These are phyloP conservation scores for Xylocampa areola DNA, from an alignment of 2,888 invertebrate species.

Conservation along the genomic window DNA sequence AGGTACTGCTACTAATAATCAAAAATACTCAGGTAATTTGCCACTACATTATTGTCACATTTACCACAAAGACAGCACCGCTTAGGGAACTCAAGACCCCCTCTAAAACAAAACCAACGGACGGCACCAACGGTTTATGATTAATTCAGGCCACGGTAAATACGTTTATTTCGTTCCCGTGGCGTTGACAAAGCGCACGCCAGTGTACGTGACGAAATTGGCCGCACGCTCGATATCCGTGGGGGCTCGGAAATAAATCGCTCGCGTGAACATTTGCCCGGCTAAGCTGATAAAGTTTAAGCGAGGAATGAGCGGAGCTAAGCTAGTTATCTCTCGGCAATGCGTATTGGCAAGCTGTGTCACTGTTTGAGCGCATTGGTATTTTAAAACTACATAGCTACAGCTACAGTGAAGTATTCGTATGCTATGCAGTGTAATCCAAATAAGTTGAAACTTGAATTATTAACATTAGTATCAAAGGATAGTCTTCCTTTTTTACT, in stretches of 20 bases:
- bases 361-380: too few relatives aligned
- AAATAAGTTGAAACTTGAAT: too few relatives aligned
- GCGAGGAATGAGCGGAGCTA: conserved; percentile 34
- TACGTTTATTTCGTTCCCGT: conserved; percentile 62
- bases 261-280: conserved; percentile 50
- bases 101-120: conserved; percentile 42
- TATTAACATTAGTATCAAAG: too few relatives aligned
- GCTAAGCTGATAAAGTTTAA: conserved; percentile 48
- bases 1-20: too few relatives aligned
- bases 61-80: neutral
- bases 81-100: neutral
- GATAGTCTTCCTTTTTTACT: too few relatives aligned
- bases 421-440: too few relatives aligned
- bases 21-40: too few relatives aligned
- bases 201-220: conserved; percentile 62
- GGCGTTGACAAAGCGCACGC: conserved; percentile 62
- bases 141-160: conserved; percentile 65
- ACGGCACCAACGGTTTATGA: conserved; percentile 56
- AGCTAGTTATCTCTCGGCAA: conserved; percentile 7
- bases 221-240: conserved; percentile 55
- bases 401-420: too few relatives aligned
- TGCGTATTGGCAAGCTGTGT: conserved; percentile 11
- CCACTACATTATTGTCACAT: neutral
- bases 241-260: conserved; percentile 50
- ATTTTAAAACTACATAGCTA: too few relatives aligned